Conservation (phyloP, 2,888 invertebrate genomes). For the Galerucella pusilla region DNA sequence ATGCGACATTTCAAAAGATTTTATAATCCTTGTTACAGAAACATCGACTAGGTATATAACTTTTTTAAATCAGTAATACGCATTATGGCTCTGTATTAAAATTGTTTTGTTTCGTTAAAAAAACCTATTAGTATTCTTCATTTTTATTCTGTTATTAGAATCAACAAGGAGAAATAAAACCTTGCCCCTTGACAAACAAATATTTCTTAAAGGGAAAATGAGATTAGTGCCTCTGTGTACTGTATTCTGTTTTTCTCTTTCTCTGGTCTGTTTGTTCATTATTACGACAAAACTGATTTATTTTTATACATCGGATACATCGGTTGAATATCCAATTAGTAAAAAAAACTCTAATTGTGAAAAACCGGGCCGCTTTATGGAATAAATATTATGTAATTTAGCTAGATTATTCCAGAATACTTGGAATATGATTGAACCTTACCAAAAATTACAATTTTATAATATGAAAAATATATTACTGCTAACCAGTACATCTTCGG, state of each 20-base stretch:
- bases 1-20: too few species aligned
- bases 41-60: too few species aligned
- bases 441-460: not conserved
- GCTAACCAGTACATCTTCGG: too few species aligned
- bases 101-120: not conserved
- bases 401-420: not conserved
- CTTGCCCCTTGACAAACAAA: slow-evolving; percentile 4
- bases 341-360: slow-evolving; percentile 1
- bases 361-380: not conserved
- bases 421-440: not conserved
- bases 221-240: slow-evolving; percentile 12
- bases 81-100: not conserved
- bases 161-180: slow-evolving; percentile 13
- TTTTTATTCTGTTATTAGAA: not conserved
- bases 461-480: not conserved
- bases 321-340: slow-evolving; percentile 12
- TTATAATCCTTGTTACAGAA: too few species aligned
- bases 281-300: slow-evolving; percentile 8
- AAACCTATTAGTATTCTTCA: not conserved
- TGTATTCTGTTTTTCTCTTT: slow-evolving; percentile 2
- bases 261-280: slow-evolving; percentile 15
- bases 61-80: too few species aligned
- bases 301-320: slow-evolving; percentile 15
- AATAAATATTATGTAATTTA: slow-evolving; percentile 11
- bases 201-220: not conserved